Evolutionary conservation across 2,888 invertebrate genomes (phyloP).

Genomic region (Microplitis deprimator): DNA sequence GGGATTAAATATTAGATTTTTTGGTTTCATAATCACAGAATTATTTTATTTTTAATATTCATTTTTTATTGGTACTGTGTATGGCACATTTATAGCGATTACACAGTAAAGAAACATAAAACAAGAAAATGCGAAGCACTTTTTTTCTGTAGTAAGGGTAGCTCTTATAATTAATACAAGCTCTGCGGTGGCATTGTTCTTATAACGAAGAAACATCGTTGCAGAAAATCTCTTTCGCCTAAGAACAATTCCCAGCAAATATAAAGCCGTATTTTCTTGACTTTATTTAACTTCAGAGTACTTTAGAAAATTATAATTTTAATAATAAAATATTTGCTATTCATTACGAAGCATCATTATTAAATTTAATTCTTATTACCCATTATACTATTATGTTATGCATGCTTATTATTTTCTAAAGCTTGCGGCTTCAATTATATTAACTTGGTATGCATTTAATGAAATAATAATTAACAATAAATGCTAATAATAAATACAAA

Average conservation of each 20-base stretch:
- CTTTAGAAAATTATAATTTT: not conserved
- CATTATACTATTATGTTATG: not conserved
- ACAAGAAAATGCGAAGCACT: conserved; percentile 57
- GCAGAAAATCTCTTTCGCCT: conserved; percentile 37
- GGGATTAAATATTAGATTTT: not conserved
- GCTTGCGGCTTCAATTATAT: not conserved
- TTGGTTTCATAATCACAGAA: conserved; percentile 3
- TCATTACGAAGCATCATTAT: not conserved
- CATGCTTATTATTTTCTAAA: not conserved
- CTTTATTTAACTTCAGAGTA: conserved; percentile 21
- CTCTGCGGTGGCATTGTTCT: conserved; percentile 35
- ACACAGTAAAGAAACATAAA: conserved; percentile 51
- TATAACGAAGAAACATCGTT: conserved; percentile 28
- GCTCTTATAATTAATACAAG: conserved; percentile 55
- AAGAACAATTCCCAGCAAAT: conserved; percentile 7
- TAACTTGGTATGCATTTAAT: not conserved
- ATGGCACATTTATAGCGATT: conserved; percentile 16
- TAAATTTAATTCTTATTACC: not conserved
- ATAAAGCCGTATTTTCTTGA: conserved; percentile 14
- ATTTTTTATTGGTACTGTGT: not conserved
- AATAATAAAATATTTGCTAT: not conserved
- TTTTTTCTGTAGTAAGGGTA: conserved; percentile 51
- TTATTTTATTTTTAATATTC: conserved; percentile 2
- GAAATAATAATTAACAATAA: not conserved
- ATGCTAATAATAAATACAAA: not conserved